Base-by-base conservation (phyloP, 2,888 invertebrate species). In the Platycnemis pennipes region DNA sequence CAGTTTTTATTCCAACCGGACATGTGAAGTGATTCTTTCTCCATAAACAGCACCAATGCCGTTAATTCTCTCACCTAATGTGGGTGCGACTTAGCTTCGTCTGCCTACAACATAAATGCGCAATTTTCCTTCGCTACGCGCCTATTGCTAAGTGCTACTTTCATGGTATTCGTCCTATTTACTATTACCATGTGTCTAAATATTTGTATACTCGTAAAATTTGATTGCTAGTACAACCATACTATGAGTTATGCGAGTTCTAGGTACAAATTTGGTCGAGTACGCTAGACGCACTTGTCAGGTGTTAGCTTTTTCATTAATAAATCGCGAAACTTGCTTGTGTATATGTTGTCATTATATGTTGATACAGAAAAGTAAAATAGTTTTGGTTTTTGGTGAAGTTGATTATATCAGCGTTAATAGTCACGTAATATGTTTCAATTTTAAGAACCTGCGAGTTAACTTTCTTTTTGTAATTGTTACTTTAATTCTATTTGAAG, bases 81-180 rank as follows among this genome's bases (percentile, higher is more conserved):
- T 77, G 77, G 77, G 77, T 16, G 11, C 37, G 37, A 37, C 37
- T 77, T 77, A 37, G 5, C 13, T 37, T 77, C 4, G 26, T 37
- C 77, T 77, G 63, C 37, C 31, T 37, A 77, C 77, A 37, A 37
- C 37, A 3, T 16, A 77, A 37, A 2, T 77, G 8, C n/a, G 31
- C 13, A 77, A 77, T 13, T 77, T 77, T 77, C 77, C 77, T 77
- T 37, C 77, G 77, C 77, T 37, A 37, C 1, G 63, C 91, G 88
- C 91, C 37, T n/a, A 45, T 69, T 91, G 91, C 91, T 69, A n/a
- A 63, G 53, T 63, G 63, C 22, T 69, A 91, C 91, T 91, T 91
- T 42, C 63, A 44, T 69, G 91, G 91, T 91, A 56, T 44, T 63
- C 91, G 91, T 91, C 91, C 91, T 91, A 63, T 44, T 63, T 63